Percentiles rank a stretch among this genome's conserved stretches.
Conservation (phyloP, 2,797 vertebrate genomes). For the Peromyscus aztecus region DNA sequence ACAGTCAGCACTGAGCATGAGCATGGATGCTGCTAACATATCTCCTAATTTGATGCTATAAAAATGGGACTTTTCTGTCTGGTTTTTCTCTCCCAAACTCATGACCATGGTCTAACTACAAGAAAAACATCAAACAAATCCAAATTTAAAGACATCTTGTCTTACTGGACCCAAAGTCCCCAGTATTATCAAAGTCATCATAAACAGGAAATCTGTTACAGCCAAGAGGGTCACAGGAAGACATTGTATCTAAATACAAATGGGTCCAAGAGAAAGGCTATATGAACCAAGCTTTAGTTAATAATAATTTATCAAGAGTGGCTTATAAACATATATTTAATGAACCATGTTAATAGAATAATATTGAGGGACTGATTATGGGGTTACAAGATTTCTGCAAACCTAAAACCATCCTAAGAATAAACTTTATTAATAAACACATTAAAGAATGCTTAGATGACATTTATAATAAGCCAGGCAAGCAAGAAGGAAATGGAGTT, state of each 20-base stretch:
- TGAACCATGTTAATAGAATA: background rate
- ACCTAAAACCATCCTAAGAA: slow-evolving; percentile 6
- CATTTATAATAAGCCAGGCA: background rate
- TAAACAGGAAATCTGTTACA: slow-evolving; percentile 1
- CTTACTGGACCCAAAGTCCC: background rate
- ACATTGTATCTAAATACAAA: background rate
- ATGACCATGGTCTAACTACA: background rate
- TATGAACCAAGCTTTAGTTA: background rate
- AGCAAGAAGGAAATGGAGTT: background rate
- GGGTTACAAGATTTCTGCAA: background rate
- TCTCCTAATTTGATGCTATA: background rate
- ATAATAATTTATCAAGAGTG: background rate
- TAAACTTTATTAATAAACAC: background rate
- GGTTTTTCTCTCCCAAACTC: background rate
- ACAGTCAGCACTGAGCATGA: background rate
- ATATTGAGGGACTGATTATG: background rate
- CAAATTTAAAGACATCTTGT: background rate
- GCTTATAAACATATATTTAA: background rate
- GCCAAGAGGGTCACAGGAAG: background rate
- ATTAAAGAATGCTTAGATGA: background rate
- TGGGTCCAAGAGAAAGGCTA: background rate
- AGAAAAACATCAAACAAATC: slow-evolving; percentile 32
- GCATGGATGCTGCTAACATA: background rate
- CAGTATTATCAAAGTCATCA: background rate
- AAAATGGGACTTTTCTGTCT: background rate